Percentiles rank a stretch among this genome's conserved stretches.
These are phyloP conservation scores for Tetragonisca angustula DNA, from an alignment of 2,888 invertebrate species.

Conservation along the genomic window DNA sequence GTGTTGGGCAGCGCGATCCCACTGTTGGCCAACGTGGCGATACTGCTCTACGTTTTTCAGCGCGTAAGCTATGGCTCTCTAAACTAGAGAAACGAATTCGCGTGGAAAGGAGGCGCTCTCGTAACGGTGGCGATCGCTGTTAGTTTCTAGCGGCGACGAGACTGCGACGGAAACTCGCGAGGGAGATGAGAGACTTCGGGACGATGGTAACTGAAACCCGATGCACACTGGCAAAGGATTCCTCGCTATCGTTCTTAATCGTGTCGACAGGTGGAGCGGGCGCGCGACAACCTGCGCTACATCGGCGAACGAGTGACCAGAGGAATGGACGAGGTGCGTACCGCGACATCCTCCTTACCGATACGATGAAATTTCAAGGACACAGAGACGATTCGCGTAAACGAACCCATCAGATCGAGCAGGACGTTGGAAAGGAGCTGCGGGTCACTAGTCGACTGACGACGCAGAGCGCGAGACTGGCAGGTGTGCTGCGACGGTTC, in stretches of 20 bases:
- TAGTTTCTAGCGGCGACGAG: slow-evolving; percentile 74
- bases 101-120: neutral
- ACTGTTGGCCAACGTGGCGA: slow-evolving; percentile 68
- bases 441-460: slow-evolving; percentile 77
- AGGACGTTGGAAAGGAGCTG: slow-evolving; percentile 76
- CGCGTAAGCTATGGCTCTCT: slow-evolving; percentile 74
- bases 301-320: slow-evolving; percentile 73
- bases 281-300: slow-evolving; percentile 75
- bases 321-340: slow-evolving; percentile 76
- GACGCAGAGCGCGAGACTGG: slow-evolving; percentile 71
- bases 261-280: slow-evolving; percentile 72
- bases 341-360: neutral
- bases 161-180: slow-evolving; percentile 72
- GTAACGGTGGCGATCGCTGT: neutral
- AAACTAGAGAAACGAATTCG: neutral
- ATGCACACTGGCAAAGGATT: no score
- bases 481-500: slow-evolving; percentile 67
- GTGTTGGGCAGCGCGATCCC: slow-evolving; percentile 75
- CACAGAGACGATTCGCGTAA: neutral
- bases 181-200: slow-evolving; percentile 74
- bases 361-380: no score
- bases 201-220: slow-evolving; percentile 69
- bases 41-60: slow-evolving; percentile 72
- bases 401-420: slow-evolving; percentile 71
- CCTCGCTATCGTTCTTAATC: neutral